Percentiles rank a stretch among this genome's conserved stretches.
Conservation (phyloP, 2,888 invertebrate genomes). For the Cryptocephalus primarius region DNA sequence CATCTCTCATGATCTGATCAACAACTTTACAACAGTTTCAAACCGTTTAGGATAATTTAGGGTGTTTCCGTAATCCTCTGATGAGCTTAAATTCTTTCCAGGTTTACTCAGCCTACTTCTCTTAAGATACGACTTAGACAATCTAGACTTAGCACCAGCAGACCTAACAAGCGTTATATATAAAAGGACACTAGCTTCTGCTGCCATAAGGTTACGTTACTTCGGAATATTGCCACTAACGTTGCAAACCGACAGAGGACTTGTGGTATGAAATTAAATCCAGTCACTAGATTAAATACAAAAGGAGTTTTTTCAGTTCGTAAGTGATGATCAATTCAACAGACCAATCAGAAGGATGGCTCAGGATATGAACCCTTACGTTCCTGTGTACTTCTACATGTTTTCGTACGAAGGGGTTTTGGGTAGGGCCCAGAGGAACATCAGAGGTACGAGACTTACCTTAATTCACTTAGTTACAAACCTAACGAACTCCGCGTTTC, state of each 20-base stretch:
- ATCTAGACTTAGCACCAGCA: constrained; percentile 8
- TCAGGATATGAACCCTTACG: constrained; percentile 36
- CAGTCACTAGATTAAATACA: too few species aligned
- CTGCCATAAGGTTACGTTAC: constrained; percentile 11
- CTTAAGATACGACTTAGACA: constrained; percentile 1
- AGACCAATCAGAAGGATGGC: constrained; percentile 33
- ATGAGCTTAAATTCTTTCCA: too few species aligned
- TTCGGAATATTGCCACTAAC: constrained; percentile 7
- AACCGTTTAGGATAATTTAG: too few species aligned
- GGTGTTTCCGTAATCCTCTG: too few species aligned
- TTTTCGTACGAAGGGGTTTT: constrained; percentile 21
- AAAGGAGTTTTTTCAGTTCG: constrained; percentile 37
- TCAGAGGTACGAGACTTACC: constrained; percentile 8
- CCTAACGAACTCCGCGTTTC: neutral
- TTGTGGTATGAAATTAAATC: too few species aligned
- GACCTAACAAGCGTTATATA: constrained; percentile 12
- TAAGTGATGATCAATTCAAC: constrained; percentile 36
- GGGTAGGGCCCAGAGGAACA: constrained; percentile 9
- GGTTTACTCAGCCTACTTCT: neutral
- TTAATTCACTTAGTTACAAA: too few species aligned
- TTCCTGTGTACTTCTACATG: constrained; percentile 19
- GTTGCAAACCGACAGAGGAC: too few species aligned
- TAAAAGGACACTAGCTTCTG: constrained; percentile 9
- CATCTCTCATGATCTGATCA: too few species aligned
- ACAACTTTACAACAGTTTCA: too few species aligned